Conservation (phyloP, 30 jellyfish, hydroid and myxozoan species). For the Turritopsis dohrnii region DNA sequence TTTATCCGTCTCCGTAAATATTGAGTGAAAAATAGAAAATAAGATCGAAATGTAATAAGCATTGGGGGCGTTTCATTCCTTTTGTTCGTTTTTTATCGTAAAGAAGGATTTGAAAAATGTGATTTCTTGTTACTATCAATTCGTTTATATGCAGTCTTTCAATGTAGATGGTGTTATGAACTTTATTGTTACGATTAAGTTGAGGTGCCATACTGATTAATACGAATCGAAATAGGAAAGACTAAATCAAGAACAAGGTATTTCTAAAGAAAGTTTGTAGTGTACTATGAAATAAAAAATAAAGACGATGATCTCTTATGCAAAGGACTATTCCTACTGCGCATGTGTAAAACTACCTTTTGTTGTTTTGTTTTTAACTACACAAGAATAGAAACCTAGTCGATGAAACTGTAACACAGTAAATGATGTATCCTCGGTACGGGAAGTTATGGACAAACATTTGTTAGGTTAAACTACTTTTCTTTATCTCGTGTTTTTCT, state of each 20-base stretch:
- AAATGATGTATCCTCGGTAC: no score
- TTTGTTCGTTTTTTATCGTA: background rate
- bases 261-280: background rate
- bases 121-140: no score
- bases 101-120: background rate
- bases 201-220: background rate
- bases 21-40: background rate
- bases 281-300: background rate
- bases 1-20: background rate
- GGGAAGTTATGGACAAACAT: no score
- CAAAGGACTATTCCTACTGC: no score
- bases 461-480: no score
- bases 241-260: background rate
- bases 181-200: background rate
- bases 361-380: no score
- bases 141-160: background rate
- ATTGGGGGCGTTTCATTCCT: background rate
- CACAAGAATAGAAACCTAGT: no score
- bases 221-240: background rate
- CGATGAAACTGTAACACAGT: no score
- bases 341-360: no score
- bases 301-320: no score
- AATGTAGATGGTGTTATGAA: no score
- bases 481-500: no score
- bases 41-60: background rate